A percentile compares a stretch with the other conserved stretches of the same genome.
phyloP scores from a whole-genome alignment of 1,140 invertebrate species.

The Melitaea cinxia region DNA sequence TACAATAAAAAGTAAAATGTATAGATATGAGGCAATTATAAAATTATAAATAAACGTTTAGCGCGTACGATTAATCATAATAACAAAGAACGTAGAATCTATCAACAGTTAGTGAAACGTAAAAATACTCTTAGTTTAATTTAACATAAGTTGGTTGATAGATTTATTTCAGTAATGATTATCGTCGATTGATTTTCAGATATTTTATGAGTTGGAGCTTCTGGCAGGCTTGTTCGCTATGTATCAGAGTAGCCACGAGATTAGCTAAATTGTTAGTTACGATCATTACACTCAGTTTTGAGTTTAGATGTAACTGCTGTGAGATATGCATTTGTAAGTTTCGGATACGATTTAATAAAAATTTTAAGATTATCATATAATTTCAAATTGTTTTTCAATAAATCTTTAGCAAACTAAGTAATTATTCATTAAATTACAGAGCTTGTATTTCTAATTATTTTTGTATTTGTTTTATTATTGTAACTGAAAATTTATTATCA shows the following conservation, averaged over 20 bases:
- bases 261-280: slow-evolving; percentile 26
- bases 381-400: background rate
- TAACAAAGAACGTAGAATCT: background rate
- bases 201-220: slow-evolving; percentile 45
- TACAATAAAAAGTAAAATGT: no score
- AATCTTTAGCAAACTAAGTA: background rate
- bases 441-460: slow-evolving; percentile 7
- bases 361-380: background rate
- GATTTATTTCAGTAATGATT: slow-evolving; percentile 25
- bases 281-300: slow-evolving; percentile 8
- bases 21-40: no score
- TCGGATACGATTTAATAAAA: background rate
- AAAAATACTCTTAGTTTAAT: background rate
- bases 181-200: slow-evolving; percentile 50
- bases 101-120: background rate
- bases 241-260: slow-evolving; percentile 24
- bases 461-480: slow-evolving; percentile 16
- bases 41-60: no score
- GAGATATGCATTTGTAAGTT: slow-evolving; percentile 13
- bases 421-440: slow-evolving; percentile 5
- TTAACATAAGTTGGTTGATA: slow-evolving; percentile 15
- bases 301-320: background rate
- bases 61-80: background rate
- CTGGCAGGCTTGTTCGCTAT: slow-evolving; percentile 49
- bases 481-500: slow-evolving; percentile 5